Base-by-base conservation (phyloP, 1,140 invertebrate genomes). In the Euwallacea fornicatus region DNA sequence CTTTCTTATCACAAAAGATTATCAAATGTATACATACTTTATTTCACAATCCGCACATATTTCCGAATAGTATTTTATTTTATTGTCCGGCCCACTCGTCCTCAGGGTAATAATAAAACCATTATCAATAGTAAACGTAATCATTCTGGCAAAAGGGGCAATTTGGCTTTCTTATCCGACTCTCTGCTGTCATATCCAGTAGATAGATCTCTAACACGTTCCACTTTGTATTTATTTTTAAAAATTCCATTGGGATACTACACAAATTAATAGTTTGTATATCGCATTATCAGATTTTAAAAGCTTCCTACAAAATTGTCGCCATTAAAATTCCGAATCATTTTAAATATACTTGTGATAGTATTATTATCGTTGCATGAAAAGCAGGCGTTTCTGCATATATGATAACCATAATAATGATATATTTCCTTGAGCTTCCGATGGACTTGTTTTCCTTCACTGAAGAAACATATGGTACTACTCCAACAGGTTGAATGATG, bases 71-170 rank as follows among this genome's bases (percentile, higher is more conserved):
- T 98, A 98, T 84, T 98, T 98, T 69, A 98, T 88, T 84, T 99
- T 99, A 10, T 97, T 97, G 82, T 99, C 98, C 0, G 98, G 99
- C 15, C 98, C 98, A 84, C 96, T 98, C 0, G 96, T 97, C 73
- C 98, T 87, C 7, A 99, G 82, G 0, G 96, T 98, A 0, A 91
- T 86, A 9, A 93, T 88, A 72, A 94, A 87, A 2, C 94, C 96
- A 83, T 95, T 96, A 56, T 87, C 84, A 81, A 98, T 97, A n/a
- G 87, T 89, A 81, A 99, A 97, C 2, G 96, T 97, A 15, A 99
- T 92, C 98, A 99, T 99, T 88, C 88, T 69, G 87, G 87, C 33
- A 91, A 94, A 1, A 86, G 83, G 8, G 95, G 95, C 43, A 98
- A 82, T 21, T 88, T 85, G 1, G 95, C 89, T 79, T 88, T 89